Evolutionary conservation across 2,797 vertebrate species (phyloP), one percentile per base, ranked within the genome.

Genomic region (Acanthurus tractus): DNA sequence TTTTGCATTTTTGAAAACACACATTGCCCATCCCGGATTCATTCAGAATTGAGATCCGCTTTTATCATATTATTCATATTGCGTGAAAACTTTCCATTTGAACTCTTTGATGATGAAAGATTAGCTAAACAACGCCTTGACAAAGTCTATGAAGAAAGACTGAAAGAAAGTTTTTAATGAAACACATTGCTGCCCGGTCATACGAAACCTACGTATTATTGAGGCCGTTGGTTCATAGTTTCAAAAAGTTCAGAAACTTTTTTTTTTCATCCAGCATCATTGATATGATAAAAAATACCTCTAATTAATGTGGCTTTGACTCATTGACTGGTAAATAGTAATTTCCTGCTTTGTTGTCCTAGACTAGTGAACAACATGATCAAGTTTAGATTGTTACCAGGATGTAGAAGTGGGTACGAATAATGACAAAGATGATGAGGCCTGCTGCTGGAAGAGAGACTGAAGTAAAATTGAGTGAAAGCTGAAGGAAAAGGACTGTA

Each of bases 321-420:
- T 12, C 7, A 14, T 13, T 6, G 13, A 61, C 6, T 58, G 57
- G 46, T 63, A 15, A 40, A 13, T n/a, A 8, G 29, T 42, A 25
- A 56, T 53, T 54, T 69, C 50, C 42, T 73, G 78, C 25, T 48
- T 52, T 61, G 38, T 34, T 0, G 6, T 36, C 52, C 11, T 42
- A 11, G n/a, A 58, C 10, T 22, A 22, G 2, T 65, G 45, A 59
- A 76, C 13, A 14, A 7, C 46, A 15, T 65, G 9, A 23, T 2
- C 12, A 63, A 69, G 22, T 54, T 63, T 5, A 48, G 45, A 59
- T 22, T 25, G 66, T 62, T 22, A 59, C 15, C 4, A 25, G 46
- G 20, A 85, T 52, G 45, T 74, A 64, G 45, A 70, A 17, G 17
- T 59, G 54, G 70, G 68, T 13, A 67, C 36, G 38, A 22, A 38